phyloP scores from a whole-genome alignment of 1,140 invertebrate genomes.

The Diabrotica undecimpunctata region DNA sequence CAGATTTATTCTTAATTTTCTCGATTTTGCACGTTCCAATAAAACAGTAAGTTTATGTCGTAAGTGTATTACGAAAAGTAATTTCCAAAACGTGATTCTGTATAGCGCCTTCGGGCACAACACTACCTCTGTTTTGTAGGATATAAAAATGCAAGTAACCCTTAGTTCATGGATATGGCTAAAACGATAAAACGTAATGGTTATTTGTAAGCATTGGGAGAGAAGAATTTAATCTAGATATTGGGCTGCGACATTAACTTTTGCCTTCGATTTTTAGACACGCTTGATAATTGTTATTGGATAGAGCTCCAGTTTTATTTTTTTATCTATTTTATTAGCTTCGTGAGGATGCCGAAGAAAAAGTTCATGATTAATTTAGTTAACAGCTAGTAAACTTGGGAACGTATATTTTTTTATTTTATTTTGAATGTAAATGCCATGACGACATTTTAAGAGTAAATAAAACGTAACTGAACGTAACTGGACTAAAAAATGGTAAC shows the following conservation, averaged over 20 bases:
- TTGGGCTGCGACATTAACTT: neutral
- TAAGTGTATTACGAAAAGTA: conserved; percentile 1
- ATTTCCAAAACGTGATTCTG: conserved; percentile 2
- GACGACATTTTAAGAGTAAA: too few species aligned
- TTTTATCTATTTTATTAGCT: too few species aligned
- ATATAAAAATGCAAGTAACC: conserved; percentile 1
- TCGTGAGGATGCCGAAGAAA: too few species aligned
- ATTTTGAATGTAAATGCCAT: too few species aligned
- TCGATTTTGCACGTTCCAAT: neutral
- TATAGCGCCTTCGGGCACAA: neutral
- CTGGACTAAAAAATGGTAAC: too few species aligned
- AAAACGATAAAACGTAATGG: neutral
- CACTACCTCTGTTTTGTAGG: neutral
- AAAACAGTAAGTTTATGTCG: neutral
- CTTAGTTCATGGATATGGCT: conserved; percentile 2
- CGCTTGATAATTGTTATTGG: too few species aligned
- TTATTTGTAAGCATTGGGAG: conserved; percentile 2
- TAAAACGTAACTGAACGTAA: too few species aligned
- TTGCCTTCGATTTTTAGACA: too few species aligned
- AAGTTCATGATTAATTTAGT: too few species aligned
- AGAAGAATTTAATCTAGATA: neutral
- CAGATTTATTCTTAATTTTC: neutral
- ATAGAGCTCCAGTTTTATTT: too few species aligned
- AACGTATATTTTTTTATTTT: too few species aligned
- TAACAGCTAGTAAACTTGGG: too few species aligned